Evolutionary conservation across 2,113 vertebrate species (phyloP).

Genomic region (Cheirogaleus medius): DNA sequence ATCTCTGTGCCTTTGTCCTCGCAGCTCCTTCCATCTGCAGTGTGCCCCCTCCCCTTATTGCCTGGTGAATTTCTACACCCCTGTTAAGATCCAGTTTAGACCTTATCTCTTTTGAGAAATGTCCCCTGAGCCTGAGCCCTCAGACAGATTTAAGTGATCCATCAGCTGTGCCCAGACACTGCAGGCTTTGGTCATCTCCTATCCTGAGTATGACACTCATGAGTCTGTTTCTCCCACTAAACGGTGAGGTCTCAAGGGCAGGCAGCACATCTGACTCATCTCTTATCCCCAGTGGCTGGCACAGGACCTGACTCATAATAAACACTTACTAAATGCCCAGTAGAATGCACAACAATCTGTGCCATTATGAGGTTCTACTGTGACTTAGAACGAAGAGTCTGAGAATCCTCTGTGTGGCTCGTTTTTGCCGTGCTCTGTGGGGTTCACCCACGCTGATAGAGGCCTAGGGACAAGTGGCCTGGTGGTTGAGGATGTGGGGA

Average conservation of each 20-base stretch:
- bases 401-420: neutral
- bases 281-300: neutral
- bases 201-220: neutral
- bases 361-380: neutral
- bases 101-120: neutral
- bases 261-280: conserved; percentile 62
- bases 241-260: conserved; percentile 46
- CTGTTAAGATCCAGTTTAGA: neutral
- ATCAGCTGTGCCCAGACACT: neutral
- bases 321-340: neutral
- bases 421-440: neutral
- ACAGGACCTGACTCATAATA: conserved; percentile 42
- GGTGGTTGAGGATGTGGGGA: neutral
- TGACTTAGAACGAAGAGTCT: neutral
- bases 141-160: neutral
- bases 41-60: neutral
- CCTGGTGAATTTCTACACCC: neutral
- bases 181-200: neutral
- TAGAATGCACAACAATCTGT: neutral
- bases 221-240: conserved; percentile 51
- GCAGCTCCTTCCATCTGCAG: neutral
- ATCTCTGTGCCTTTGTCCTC: neutral
- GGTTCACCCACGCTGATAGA: neutral
- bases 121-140: neutral
- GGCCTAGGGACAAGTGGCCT: neutral